Percentiles rank a stretch among this genome's conserved stretches.
Conservation (phyloP, 37 sponge, comb jelly and placozoan genomes). For the Chondrosia reniformis region DNA sequence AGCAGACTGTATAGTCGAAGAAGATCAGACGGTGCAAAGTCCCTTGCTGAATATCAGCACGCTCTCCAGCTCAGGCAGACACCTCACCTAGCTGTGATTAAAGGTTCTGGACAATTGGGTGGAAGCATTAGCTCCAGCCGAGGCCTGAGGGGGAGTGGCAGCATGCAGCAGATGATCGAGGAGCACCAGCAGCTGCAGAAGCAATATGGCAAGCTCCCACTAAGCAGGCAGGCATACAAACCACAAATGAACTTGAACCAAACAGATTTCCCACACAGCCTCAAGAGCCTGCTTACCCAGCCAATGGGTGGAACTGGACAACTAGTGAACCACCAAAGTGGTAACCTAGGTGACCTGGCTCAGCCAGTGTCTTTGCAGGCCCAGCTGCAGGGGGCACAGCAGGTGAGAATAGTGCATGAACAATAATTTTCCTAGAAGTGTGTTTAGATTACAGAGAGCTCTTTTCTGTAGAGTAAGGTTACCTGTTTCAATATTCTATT, state of each 20-base stretch:
- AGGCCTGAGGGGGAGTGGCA: constrained; percentile 1
- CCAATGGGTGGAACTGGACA: neutral
- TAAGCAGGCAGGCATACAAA: neutral
- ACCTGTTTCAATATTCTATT: no score
- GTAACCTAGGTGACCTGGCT: constrained; percentile 4
- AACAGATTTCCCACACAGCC: neutral
- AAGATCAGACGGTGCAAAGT: neutral
- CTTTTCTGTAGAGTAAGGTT: no score
- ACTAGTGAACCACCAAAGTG: neutral
- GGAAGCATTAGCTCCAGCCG: neutral
- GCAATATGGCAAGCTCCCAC: neutral
- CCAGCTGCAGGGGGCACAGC: neutral
- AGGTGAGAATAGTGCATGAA: no score
- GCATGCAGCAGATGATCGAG: neutral
- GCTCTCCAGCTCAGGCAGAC: neutral
- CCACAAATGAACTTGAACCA: constrained; percentile 6
- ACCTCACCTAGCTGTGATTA: neutral
- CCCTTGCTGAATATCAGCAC: neutral
- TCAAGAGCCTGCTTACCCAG: neutral
- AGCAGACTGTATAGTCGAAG: no score
- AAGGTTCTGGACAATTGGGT: neutral
- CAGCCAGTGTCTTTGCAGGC: constrained; percentile 5
- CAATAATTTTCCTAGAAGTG: no score
- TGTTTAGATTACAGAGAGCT: no score
- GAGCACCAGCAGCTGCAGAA: neutral